Evolutionary conservation across 2,888 invertebrate genomes (phyloP), one percentile per base, ranked within the genome.

Genomic region (Aphidoletes aphidimyza): DNA sequence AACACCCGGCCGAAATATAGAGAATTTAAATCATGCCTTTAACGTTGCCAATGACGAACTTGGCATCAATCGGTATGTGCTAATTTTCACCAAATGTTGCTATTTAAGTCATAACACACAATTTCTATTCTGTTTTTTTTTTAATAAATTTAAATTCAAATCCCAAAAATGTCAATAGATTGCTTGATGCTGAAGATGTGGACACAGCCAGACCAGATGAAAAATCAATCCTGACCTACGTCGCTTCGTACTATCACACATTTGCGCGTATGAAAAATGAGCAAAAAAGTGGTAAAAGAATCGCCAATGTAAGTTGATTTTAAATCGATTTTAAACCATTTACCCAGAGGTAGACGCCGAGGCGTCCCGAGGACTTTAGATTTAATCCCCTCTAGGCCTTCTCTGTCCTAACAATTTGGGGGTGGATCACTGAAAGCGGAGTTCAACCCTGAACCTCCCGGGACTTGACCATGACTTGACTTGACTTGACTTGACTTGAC

Each of bases 191-290:
- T 86, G 98, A 98, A 92, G 98, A 99, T 90, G 95, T 99, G 86
- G 98, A 99, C 91, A 97, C 95, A 0, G 94, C 92, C 84, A 93
- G 97, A 83, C 98, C 98, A 0, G 99, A 99, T 89, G 99, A 99
- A 91, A 99, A 98, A 91, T 98, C 98, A 45, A 97, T 99, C 89
- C 96, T 99, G 92, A 99, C 99, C 34, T 99, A 99, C 89, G 98
- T 99, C 49, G 98, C 99, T 0, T 97, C 98, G 22, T 99, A 98
- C 91, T 99, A 99, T 91, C 99, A 99, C 91, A 98, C 98, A 85
- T 99, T 99, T 91, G 98, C 99, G 81, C 93, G 98, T 87, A 98
- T 99, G 97, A 99, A 98, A 92, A 98, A 97, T 89, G 99, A 99
- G 89, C 96, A 97, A 91, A 99, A 98, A 89, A 98, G 98, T 87